Percentiles rank a stretch among this genome's conserved stretches.
These are phyloP conservation scores for Mormyrops attenuatus DNA, from an alignment of 2,797 vertebrate species.

Conservation along the genomic window DNA sequence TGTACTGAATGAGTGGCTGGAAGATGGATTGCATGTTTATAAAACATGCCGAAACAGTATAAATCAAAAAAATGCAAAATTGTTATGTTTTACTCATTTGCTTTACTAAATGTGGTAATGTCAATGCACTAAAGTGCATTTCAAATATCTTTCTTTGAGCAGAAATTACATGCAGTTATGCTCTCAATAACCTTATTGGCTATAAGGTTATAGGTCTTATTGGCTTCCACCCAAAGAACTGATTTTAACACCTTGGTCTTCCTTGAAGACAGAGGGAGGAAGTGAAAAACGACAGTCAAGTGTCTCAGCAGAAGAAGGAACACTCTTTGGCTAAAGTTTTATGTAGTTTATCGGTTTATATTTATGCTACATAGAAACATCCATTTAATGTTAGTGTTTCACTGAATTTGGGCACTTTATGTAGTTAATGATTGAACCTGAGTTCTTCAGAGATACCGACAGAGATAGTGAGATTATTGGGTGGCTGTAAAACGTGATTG, in stretches of 20 bases:
- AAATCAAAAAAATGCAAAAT: neutral
- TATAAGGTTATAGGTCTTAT: neutral
- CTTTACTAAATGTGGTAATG: neutral
- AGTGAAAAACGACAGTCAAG: neutral
- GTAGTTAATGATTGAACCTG: constrained; percentile 17
- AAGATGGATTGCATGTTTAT: neutral
- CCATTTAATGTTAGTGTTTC: constrained; percentile 2
- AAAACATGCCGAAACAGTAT: neutral
- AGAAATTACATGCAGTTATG: neutral
- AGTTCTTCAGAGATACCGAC: constrained; percentile 2
- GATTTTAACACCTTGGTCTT: neutral
- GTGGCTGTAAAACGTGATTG: constrained; percentile 8
- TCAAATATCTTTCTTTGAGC: neutral
- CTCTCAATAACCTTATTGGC: neutral
- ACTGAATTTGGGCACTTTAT: constrained; percentile 1
- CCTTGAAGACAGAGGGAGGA: neutral
- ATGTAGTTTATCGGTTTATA: neutral
- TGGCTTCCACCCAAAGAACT: neutral
- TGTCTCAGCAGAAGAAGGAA: neutral
- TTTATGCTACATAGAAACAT: neutral
- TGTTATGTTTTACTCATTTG: neutral
- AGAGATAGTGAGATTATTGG: neutral
- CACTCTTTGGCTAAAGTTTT: neutral
- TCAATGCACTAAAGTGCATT: neutral
- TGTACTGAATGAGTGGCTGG: neutral